Percentiles rank a stretch among this genome's conserved stretches.
Evolutionary conservation across 2,888 invertebrate species (phyloP).

Genomic region (Euclidia mi): DNA sequence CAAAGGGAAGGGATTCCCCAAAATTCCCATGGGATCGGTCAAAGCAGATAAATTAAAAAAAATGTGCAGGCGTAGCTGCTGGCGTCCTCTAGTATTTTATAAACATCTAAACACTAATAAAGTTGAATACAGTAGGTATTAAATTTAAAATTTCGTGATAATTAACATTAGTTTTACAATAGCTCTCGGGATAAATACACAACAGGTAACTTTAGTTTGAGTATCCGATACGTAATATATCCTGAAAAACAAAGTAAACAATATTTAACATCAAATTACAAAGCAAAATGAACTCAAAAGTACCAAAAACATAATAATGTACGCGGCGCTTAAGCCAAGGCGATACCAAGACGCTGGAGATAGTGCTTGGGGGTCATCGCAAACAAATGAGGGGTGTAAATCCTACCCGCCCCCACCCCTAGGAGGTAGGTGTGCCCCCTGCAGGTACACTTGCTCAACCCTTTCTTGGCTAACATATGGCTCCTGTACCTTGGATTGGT

Average conservation of each 20-base stretch:
- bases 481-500: constrained; percentile 53
- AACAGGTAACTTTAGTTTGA: too few relatives aligned
- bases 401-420: constrained; percentile 73
- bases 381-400: constrained; percentile 92
- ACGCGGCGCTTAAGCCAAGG: constrained; percentile 72
- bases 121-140: too few relatives aligned
- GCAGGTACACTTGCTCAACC: constrained; percentile 86
- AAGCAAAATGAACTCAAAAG: constrained; percentile 38
- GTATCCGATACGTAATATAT: too few relatives aligned
- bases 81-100: too few relatives aligned
- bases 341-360: constrained; percentile 81
- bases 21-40: too few relatives aligned
- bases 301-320: constrained; percentile 65
- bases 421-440: constrained; percentile 54
- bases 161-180: too few relatives aligned
- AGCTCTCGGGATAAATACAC: too few relatives aligned
- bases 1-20: too few relatives aligned
- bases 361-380: constrained; percentile 91
- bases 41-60: too few relatives aligned
- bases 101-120: too few relatives aligned
- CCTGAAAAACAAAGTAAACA: constrained; percentile 4
- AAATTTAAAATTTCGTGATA: too few relatives aligned
- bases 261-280: constrained; percentile 28
- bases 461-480: constrained; percentile 88
- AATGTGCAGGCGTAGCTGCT: too few relatives aligned